Evolutionary conservation across 1,140 invertebrate species (phyloP), one percentile per base, ranked within the genome.

Genomic region (Chironomus tepperi): DNA sequence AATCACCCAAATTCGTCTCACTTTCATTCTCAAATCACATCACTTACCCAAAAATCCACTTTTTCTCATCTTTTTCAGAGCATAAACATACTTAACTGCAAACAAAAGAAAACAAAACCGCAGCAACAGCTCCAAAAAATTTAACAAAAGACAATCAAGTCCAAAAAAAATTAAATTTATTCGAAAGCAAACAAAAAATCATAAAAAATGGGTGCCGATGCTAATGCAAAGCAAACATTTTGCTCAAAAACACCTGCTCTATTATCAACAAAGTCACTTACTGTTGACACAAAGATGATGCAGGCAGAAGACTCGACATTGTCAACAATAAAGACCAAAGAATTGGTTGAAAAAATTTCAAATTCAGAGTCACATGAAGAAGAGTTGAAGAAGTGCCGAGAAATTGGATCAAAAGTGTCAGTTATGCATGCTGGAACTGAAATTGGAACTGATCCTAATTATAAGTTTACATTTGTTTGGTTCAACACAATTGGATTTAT

Each of bases 391-490:
- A 21, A 18, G 18, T 70, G 16, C 19, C 65, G 65, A 8, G 65
- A 70, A 19, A 16, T 70, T 70, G 65, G 65, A 6, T 70, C 65
- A 70, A n/a, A 70, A 21, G 18, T 21, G 7, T 16, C 65, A 19
- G 19, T 70, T 8, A 19, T 70, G n/a, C 47, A 10, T 12, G 9
- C 7, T 9, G 18, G 18, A 7, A 18, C 65, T 8, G 65, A 70
- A 70, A 70, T 70, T 19, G 85, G 85, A 70, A 86, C 85, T 0
- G 85, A 86, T 81, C 83, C 80, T 74, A 79, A 75, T 0, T 87
- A 84, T 74, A 85, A 84, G 79, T 81, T 84, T 76, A 73, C 84
- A 78, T 79, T 85, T 12, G 85, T 86, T 2, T 86, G 85, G 86
- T 83, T 77, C 76, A 86, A 86, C 78, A 81, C 79, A 2, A 83